Base-by-base conservation (phyloP, 2,113 vertebrate species). In the Anas platyrhynchos region DNA sequence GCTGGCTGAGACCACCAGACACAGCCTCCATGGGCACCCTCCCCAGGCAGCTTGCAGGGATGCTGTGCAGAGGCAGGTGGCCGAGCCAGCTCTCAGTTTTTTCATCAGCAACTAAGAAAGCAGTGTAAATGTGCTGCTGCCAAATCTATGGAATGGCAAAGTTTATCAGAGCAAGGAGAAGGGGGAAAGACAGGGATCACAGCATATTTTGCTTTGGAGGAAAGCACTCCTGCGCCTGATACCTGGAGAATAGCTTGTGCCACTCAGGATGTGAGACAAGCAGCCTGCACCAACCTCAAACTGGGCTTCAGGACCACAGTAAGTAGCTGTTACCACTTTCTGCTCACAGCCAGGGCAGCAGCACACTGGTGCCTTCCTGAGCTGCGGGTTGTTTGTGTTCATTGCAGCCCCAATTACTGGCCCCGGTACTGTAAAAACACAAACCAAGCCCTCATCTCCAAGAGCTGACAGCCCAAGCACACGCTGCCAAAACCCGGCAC, bases 211-310 rank as follows among this genome's bases (percentile, higher is more conserved):
- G 13, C n/a, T 73, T 54, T 27, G 36, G 16, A 72, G 41, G 52
- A 82, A 67, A 0, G 2, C 0, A 0, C 26, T 76, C 29, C 56
- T 59, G 5, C 4, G 6, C 48, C 71, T 31, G 1, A 10, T 48
- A 55, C 12, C n/a, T 29, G 38, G 17, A 16, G n/a, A 72, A 46
- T 18, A 63, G 74, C 32, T 82, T 13, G 0, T 16, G 55, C 36
- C 17, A 44, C 41, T 93, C 41, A n/a, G 61, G 52, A 38, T 3
- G 1, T 0, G 27, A 79, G 58, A 72, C 11, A 14, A 79, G 26
- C 3, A 2, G 0, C 36, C 68, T 9, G 3, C 46, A 79, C 66
- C 54, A 75, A 68, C 48, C 32, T 68, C 78, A 55, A 72, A 6
- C 32, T 63, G 2, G 0, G 56, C 62, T 32, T 26, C 8, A 16